A percentile compares a stretch with the other conserved stretches of the same genome.
Conservation (phyloP, 2,888 invertebrate genomes). For the Nomada ferruginata region DNA sequence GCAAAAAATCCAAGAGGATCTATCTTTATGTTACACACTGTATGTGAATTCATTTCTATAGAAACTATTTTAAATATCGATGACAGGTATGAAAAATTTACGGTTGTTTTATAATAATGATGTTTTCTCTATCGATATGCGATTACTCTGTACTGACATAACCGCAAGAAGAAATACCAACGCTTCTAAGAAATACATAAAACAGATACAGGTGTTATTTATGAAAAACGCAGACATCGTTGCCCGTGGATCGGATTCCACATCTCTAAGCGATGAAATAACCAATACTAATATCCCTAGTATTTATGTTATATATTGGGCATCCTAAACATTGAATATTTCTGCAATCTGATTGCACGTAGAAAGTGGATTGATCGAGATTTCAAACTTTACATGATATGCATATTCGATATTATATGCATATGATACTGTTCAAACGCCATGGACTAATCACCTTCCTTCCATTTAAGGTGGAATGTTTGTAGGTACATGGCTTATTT, state of each 20-base stretch:
- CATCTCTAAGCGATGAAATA: background rate
- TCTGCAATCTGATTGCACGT: background rate
- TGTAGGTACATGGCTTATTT: background rate
- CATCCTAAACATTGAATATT: background rate
- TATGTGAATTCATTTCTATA: background rate
- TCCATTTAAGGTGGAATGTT: background rate
- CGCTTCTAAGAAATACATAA: background rate
- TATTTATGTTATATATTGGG: background rate
- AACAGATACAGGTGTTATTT: background rate
- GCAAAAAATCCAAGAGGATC: no score
- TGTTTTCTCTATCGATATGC: background rate
- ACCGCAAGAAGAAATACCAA: slow-evolving; percentile 16
- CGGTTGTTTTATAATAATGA: background rate
- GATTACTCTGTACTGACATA: background rate
- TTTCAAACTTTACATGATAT: background rate
- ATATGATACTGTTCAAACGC: background rate
- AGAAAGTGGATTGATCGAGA: background rate
- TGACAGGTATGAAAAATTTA: background rate
- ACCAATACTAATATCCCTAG: background rate
- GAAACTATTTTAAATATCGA: background rate
- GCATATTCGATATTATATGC: background rate
- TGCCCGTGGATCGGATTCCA: slow-evolving; percentile 12
- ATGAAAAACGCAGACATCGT: slow-evolving; percentile 25
- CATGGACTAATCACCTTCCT: background rate
- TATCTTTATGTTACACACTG: no score